These are phyloP conservation scores for Danio kyathit DNA, from an alignment of 2,797 vertebrate species.

Conservation along the genomic window DNA sequence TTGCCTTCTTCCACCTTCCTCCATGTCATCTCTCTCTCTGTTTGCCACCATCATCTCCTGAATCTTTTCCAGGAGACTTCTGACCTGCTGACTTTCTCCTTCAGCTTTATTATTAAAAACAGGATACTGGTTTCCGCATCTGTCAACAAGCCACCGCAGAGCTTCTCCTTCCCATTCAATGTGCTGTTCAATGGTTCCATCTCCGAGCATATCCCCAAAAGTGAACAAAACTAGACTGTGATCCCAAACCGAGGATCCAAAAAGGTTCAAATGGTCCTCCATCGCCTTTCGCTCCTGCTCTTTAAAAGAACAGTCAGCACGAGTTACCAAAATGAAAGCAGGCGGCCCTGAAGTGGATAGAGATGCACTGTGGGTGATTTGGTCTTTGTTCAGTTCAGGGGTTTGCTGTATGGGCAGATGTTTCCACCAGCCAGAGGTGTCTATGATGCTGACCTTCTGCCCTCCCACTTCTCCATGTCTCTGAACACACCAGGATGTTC, in stretches of 20 bases:
- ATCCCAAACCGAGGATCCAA: conserved; percentile 51
- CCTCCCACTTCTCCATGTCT: conserved; percentile 43
- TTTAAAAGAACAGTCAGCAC: conserved; percentile 57
- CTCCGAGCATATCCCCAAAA: conserved; percentile 57
- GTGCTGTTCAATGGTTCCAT: conserved; percentile 50
- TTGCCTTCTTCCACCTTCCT: background rate
- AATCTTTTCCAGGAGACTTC: conserved; percentile 54
- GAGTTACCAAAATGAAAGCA: conserved; percentile 52
- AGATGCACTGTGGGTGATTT: conserved; percentile 46
- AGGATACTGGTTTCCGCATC: conserved; percentile 59
- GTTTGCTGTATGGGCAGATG: conserved; percentile 46
- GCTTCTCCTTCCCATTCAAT: conserved; percentile 60
- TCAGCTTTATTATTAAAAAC: conserved; percentile 54
- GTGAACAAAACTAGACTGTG: conserved; percentile 57
- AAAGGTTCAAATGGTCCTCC: conserved; percentile 59
- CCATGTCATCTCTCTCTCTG: conserved; percentile 11
- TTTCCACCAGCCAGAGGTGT: conserved; percentile 64
- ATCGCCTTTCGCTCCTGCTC: conserved; percentile 46
- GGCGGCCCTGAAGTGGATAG: conserved; percentile 30
- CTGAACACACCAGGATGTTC: conserved; percentile 49
- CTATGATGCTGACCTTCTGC: conserved; percentile 50
- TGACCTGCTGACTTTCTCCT: conserved; percentile 40
- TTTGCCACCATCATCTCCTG: conserved; percentile 46
- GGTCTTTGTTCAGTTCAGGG: conserved; percentile 44
- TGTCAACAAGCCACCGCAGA: conserved; percentile 54